These are phyloP conservation scores for Phyllotreta striolata DNA, from an alignment of 2,888 invertebrate genomes.

Conservation along the genomic window DNA sequence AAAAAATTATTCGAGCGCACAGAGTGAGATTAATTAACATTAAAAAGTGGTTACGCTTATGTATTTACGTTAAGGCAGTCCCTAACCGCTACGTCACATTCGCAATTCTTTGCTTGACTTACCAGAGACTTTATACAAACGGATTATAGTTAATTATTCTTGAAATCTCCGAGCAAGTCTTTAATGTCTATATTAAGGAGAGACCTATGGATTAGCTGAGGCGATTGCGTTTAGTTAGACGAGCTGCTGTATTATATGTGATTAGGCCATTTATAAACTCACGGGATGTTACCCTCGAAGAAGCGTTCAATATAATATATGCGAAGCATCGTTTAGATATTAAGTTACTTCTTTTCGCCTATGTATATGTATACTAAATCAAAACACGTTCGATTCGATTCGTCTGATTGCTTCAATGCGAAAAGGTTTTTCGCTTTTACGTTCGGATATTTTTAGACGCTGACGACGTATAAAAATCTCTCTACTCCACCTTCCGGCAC, in stretches of 20 bases:
- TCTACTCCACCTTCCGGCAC: conserved; percentile 30
- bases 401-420: not conserved
- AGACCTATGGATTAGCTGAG: conserved; percentile 32
- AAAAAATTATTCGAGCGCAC: no score
- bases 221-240: conserved; percentile 29
- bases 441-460: conserved; percentile 14
- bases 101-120: conserved; percentile 35
- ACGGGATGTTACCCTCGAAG: not conserved
- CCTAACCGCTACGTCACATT: conserved; percentile 19
- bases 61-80: conserved; percentile 8
- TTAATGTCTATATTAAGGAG: conserved; percentile 36
- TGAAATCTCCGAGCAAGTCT: conserved; percentile 31
- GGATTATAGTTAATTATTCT: conserved; percentile 44
- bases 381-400: not conserved
- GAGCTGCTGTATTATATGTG: conserved; percentile 31
- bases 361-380: no score
- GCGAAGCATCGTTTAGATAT: no score
- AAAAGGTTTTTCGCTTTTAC: not conserved
- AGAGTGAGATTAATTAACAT: no score
- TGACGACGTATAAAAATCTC: conserved; percentile 19
- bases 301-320: no score
- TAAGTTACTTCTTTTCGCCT: no score
- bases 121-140: conserved; percentile 38
- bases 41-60: conserved; percentile 2
- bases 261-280: conserved; percentile 32